A percentile compares a stretch with the other conserved stretches of the same genome.
These are phyloP conservation scores for Pandemis cinnamomeana DNA, from an alignment of 2,888 invertebrate species.

Conservation along the genomic window DNA sequence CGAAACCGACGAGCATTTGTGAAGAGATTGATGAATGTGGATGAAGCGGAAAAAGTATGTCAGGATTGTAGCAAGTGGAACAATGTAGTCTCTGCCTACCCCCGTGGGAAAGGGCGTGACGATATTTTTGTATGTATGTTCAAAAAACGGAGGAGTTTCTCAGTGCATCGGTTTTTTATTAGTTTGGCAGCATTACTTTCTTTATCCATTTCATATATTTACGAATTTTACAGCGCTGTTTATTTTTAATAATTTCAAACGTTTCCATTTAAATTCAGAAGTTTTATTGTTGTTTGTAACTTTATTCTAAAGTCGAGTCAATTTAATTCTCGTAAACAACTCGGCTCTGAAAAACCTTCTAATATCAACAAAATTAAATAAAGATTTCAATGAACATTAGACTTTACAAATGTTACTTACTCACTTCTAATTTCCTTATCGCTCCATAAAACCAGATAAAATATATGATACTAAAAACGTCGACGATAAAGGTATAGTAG, in stretches of 20 bases:
- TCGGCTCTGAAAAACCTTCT: not conserved
- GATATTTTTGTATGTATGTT: too few relatives aligned
- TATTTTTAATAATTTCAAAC: not conserved
- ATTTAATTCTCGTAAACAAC: not conserved
- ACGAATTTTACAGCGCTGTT: not conserved
- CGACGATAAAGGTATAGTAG: not conserved
- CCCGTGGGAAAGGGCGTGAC: too few relatives aligned
- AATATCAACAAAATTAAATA: not conserved
- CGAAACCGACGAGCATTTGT: too few relatives aligned
- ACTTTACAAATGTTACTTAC: constrained; percentile 4
- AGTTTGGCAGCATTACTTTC: too few relatives aligned
- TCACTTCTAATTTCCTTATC: not conserved
- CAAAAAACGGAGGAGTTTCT: too few relatives aligned
- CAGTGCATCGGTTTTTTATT: too few relatives aligned
- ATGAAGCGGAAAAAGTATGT: too few relatives aligned
- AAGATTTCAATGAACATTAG: constrained; percentile 1
- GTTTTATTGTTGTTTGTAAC: not conserved
- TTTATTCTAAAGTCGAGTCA: not conserved
- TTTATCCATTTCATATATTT: too few relatives aligned
- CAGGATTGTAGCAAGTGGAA: too few relatives aligned
- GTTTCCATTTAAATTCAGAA: not conserved
- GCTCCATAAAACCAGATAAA: constrained; percentile 11
- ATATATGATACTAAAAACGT: constrained; percentile 4
- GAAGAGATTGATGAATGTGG: too few relatives aligned
- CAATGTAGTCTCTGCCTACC: too few relatives aligned